Base-by-base conservation (phyloP, 2,888 invertebrate genomes). In the Harpagoxenus sublaevis region DNA sequence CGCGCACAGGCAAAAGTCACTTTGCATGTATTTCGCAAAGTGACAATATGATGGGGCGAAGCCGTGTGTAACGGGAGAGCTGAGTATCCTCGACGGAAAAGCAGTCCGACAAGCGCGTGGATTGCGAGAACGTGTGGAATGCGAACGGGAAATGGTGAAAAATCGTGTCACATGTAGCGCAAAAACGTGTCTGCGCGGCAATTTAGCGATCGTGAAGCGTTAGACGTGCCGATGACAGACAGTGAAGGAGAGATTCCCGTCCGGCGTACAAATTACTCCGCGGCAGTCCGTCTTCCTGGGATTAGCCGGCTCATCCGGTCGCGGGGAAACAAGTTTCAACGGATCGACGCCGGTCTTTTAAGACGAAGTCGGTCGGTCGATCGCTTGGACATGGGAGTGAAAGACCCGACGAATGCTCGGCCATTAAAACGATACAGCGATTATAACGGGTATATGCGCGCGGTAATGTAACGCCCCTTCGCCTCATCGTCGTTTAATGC, bases 301-400 rank as follows among this genome's bases (percentile, higher is more conserved):
- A 6, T 88, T 87, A 89, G 84, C 81, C 85, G 85, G 85, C 84
- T 89, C 85, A 91, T 91, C 89, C 89, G 79, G 86, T 90, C 75
- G 78, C 31, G 53, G 81, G 65, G 65, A 60, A 86, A 84, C 84
- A 70, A 88, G 84, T 88, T 86, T 81, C 53, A 81, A 28, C 62
- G 74, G 79, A 86, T 85, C 83, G 84, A 71, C 60, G 15, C 23
- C 23, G 70, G 62, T 84, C 60, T 86, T 83, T 70, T 70, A 82
- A 75, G 82, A 68, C 35, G 51, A 53, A 66, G 51, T 66, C 35
- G 62, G 60, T 48, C 84, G 71, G 23, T 48, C 68, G 82, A 12
- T 63, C 42, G 9, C 6, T 5, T 9, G 28, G 35, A 70, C 28
- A 42, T 18, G 10, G 23, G 35, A 70, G 15, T 35, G 60, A 70